Conservation (phyloP, 92 coral and sea anemone species). For the Heliopora coerulea region DNA sequence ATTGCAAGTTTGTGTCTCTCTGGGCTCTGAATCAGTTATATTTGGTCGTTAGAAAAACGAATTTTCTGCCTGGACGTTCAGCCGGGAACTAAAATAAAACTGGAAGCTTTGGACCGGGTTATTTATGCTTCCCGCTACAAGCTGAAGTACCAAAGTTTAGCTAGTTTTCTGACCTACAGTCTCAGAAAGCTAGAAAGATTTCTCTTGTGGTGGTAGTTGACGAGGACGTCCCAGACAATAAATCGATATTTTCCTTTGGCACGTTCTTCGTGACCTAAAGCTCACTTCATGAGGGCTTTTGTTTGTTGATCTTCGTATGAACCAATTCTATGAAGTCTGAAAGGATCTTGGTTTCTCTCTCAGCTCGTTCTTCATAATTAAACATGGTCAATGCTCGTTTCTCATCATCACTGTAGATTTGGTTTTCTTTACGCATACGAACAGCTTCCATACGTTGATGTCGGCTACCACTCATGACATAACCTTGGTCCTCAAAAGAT, state of each 20-base stretch:
- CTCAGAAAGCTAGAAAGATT: no score
- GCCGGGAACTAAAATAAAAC: no score
- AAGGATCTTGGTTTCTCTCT: slow-evolving; percentile 95
- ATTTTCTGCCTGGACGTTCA: no score
- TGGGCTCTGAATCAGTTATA: no score
- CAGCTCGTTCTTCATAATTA: slow-evolving; percentile 96
- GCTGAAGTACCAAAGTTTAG: no score
- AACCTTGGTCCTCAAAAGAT: slow-evolving; percentile 81
- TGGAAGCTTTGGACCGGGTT: no score
- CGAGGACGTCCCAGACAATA: not conserved
- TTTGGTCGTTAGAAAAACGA: no score
- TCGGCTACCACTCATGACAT: slow-evolving; percentile 99
- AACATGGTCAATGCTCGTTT: slow-evolving; percentile 99
- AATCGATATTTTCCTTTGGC: not conserved
- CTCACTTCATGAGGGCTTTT: slow-evolving; percentile 49
- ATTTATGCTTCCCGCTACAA: no score
- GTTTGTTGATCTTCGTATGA: slow-evolving; percentile 86
- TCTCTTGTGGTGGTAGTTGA: no score
- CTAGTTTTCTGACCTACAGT: no score
- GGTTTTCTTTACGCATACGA: slow-evolving; percentile 96
- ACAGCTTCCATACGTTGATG: slow-evolving; percentile 99
- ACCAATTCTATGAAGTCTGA: slow-evolving; percentile 97
- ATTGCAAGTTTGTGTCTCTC: no score
- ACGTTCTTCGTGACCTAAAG: not conserved
- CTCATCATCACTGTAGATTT: slow-evolving; percentile 98